phyloP scores from a whole-genome alignment of 2,797 vertebrate species.

The Taenioides sp. region DNA sequence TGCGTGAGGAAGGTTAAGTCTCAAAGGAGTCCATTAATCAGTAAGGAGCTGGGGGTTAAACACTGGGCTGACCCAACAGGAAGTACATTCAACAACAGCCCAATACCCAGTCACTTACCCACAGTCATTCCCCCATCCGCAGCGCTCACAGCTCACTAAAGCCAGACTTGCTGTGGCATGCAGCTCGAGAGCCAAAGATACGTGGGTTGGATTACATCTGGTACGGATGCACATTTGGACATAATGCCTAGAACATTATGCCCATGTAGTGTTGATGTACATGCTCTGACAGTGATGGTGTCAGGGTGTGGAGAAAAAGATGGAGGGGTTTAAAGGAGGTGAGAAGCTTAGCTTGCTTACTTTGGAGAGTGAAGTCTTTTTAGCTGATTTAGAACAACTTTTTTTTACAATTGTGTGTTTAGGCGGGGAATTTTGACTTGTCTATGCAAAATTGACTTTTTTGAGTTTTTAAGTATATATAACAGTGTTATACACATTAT shows the following conservation, averaged over 20 bases:
- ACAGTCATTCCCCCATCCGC: background rate
- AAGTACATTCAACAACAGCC: conserved; percentile 19
- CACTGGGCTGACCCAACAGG: conserved; percentile 22
- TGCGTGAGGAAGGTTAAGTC: conserved; percentile 18
- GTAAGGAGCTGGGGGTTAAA: conserved; percentile 43
- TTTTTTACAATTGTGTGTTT: too few species aligned
- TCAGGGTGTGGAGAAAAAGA: background rate
- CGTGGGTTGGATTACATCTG: conserved; percentile 48
- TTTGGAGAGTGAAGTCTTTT: background rate
- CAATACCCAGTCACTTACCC: conserved; percentile 6
- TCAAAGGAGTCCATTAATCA: conserved; percentile 42
- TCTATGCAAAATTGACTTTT: too few species aligned
- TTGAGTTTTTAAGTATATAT: too few species aligned
- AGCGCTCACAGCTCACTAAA: conserved; percentile 2
- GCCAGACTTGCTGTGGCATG: conserved; percentile 12
- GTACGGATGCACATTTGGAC: conserved; percentile 16
- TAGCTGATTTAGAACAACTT: too few species aligned
- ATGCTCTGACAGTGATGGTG: background rate
- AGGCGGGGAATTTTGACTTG: too few species aligned
- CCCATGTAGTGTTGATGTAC: background rate
- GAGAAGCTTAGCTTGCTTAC: background rate
- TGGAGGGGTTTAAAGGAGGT: too few species aligned
- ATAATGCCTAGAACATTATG: conserved; percentile 9
- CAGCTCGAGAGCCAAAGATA: conserved; percentile 32
- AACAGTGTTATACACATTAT: too few species aligned